Conservation (phyloP, 2,888 invertebrate species). For the Bombyx huttoni region DNA sequence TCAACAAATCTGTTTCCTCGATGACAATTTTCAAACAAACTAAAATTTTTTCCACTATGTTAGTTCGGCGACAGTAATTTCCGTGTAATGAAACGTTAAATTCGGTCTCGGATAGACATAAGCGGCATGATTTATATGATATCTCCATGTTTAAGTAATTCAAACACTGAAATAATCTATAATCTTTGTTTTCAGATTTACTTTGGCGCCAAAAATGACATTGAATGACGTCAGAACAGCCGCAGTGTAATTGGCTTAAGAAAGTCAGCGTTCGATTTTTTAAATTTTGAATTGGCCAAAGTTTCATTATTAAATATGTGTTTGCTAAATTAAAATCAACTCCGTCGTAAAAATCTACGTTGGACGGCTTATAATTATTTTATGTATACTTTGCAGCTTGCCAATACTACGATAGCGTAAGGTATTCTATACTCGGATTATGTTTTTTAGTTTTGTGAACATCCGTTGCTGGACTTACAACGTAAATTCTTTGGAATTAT, state of each 20-base stretch:
- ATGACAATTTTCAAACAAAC: constrained; percentile 45
- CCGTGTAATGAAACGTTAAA: constrained; percentile 51
- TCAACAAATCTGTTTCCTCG: no score
- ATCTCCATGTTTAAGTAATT: constrained; percentile 40
- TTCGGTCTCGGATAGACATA: constrained; percentile 47
- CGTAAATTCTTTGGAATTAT: constrained; percentile 9
- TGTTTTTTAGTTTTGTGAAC: not conserved
- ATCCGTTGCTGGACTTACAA: constrained; percentile 8
- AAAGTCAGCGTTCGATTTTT: constrained; percentile 9
- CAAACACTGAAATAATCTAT: no score
- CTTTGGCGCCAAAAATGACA: constrained; percentile 18
- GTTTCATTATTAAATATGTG: not conserved
- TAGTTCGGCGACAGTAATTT: constrained; percentile 35
- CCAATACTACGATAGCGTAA: not conserved
- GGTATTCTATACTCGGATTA: not conserved
- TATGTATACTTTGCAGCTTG: constrained; percentile 40
- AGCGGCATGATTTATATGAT: constrained; percentile 40
- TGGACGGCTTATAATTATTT: constrained; percentile 53
- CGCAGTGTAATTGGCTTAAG: constrained; percentile 14
- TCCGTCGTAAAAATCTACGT: constrained; percentile 40
- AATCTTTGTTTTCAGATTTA: constrained; percentile 8
- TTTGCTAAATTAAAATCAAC: constrained; percentile 4
- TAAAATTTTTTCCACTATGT: constrained; percentile 46
- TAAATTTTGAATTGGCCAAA: not conserved
- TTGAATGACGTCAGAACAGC: not conserved